Percentiles rank a stretch among this genome's conserved stretches.
Evolutionary conservation across 2,888 invertebrate genomes (phyloP).

Genomic region (Idaea aversata): DNA sequence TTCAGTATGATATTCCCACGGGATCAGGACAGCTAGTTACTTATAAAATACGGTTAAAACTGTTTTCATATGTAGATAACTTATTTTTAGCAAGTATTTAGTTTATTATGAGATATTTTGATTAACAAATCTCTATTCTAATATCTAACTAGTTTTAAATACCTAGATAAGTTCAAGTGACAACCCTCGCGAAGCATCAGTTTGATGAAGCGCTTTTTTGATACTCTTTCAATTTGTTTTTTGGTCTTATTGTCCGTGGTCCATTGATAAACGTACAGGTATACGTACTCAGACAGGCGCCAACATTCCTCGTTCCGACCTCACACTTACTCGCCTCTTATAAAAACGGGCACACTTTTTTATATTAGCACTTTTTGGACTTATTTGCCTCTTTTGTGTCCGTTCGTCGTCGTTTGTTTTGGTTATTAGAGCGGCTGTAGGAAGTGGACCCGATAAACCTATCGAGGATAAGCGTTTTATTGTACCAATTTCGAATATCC

Average conservation of each 20-base stretch:
- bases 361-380: constrained; percentile 76
- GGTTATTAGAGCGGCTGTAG: constrained; percentile 75
- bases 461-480: constrained; percentile 78
- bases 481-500: constrained; percentile 74
- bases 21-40: no score
- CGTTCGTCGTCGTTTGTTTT: constrained; percentile 74
- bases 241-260: constrained; percentile 70
- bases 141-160: constrained; percentile 6
- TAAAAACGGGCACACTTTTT: constrained; percentile 78
- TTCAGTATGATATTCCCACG: no score
- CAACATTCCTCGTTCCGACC: constrained; percentile 80
- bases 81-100: neutral
- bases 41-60: no score
- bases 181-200: constrained; percentile 73
- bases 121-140: neutral
- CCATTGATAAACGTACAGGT: constrained; percentile 81
- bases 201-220: constrained; percentile 78
- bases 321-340: constrained; percentile 77
- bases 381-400: constrained; percentile 76
- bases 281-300: constrained; percentile 80
- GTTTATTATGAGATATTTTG: constrained; percentile 4
- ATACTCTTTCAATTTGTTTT: constrained; percentile 64
- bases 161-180: constrained; percentile 40
- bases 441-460: constrained; percentile 77
- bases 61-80: no score